A percentile compares a stretch with the other conserved stretches of the same genome.
Conservation (phyloP, 2,888 invertebrate genomes). For the Melanostoma mellinum region DNA sequence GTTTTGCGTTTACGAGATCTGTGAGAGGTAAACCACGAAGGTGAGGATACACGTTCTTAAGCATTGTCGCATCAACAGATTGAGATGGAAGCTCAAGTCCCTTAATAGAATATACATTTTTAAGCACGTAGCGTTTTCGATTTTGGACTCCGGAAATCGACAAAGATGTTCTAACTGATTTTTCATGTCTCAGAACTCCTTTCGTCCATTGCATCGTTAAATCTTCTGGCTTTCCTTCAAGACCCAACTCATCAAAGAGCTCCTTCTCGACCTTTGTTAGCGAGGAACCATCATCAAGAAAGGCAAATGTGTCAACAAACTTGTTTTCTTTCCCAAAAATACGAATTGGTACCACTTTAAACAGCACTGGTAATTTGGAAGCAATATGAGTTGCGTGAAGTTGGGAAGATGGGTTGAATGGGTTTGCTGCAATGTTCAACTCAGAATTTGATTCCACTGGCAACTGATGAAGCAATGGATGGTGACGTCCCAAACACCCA, state of each 20-base stretch:
- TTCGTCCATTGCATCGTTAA: constrained; percentile 36
- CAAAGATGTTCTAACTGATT: constrained; percentile 18
- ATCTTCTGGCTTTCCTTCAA: constrained; percentile 9
- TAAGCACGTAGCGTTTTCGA: constrained; percentile 4
- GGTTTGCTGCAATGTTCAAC: constrained; percentile 6
- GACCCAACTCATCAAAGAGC: constrained; percentile 35
- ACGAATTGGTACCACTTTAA: constrained; percentile 23
- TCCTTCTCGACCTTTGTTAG: constrained; percentile 41
- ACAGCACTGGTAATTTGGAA: constrained; percentile 6
- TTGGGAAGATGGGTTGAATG: constrained; percentile 3
- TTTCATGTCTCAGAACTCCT: constrained; percentile 23
- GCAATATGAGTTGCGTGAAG: constrained; percentile 12
- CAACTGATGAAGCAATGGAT: constrained; percentile 8
- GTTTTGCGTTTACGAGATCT: constrained; percentile 7
- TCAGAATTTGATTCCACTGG: not conserved
- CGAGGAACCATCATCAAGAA: constrained; percentile 34
- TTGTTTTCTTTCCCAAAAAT: constrained; percentile 3
- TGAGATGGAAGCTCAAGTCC: constrained; percentile 18
- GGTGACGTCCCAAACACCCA: constrained; percentile 18
- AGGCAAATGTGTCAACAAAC: constrained; percentile 9
- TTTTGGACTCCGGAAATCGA: not conserved
- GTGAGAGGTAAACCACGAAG: constrained; percentile 16
- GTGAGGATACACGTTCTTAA: constrained; percentile 2
- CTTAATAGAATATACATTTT: constrained; percentile 27
- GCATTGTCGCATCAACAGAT: constrained; percentile 2